A percentile compares a stretch with the other conserved stretches of the same genome.
These are phyloP conservation scores for Trisateles emortualis DNA, from an alignment of 2,888 invertebrate species.

Conservation along the genomic window DNA sequence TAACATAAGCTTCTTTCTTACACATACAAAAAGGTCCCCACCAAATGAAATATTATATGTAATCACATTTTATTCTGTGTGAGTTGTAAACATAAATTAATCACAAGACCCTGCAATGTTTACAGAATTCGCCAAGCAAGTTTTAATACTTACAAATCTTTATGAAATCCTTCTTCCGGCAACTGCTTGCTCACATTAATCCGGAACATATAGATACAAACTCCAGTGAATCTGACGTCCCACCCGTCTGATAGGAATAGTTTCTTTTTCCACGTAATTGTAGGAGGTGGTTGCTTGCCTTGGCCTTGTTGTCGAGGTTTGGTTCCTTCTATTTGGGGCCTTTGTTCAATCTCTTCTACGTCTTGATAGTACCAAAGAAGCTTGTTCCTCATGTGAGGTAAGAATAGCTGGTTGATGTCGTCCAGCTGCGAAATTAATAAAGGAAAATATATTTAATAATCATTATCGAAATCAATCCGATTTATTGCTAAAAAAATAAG, in stretches of 20 bases:
- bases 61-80: too few species aligned
- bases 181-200: constrained; percentile 94
- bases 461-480: too few species aligned
- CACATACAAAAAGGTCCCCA: too few species aligned
- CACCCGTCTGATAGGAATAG: constrained; percentile 95
- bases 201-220: constrained; percentile 95
- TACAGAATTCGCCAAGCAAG: neutral
- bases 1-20: too few species aligned
- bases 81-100: too few species aligned
- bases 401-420: constrained; percentile 94
- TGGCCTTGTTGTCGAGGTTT: constrained; percentile 79
- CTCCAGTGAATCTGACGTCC: constrained; percentile 92
- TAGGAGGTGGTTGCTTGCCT: constrained; percentile 77
- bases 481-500: too few species aligned
- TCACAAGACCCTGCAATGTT: neutral
- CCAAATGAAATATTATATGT: too few species aligned
- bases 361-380: constrained; percentile 96
- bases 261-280: constrained; percentile 89
- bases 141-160: constrained; percentile 88
- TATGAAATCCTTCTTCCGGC: constrained; percentile 97
- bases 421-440: constrained; percentile 87
- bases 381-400: constrained; percentile 94
- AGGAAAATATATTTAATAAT: neutral
- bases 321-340: constrained; percentile 77
- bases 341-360: constrained; percentile 90